phyloP scores from a whole-genome alignment of 2,113 vertebrate genomes.

The Sporophila hypoxantha region DNA sequence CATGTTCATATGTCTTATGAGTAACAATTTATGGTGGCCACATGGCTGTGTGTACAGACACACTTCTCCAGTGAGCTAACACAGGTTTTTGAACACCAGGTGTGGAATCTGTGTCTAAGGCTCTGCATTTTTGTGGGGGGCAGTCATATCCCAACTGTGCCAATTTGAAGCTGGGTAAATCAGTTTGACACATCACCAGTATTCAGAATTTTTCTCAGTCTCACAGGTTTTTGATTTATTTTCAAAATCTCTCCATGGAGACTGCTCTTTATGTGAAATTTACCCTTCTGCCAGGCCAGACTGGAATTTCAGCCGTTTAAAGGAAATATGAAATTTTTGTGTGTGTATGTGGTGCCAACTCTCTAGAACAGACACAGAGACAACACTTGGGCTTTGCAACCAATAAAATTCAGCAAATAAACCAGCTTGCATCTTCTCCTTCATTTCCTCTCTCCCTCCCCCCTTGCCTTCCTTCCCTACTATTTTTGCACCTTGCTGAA shows the following conservation, averaged over 20 bases:
- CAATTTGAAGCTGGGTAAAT: neutral
- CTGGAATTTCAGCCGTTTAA: constrained; percentile 23
- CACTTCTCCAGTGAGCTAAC: neutral
- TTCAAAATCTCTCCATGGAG: neutral
- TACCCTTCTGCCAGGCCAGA: neutral
- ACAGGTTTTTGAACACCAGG: neutral
- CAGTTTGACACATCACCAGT: neutral
- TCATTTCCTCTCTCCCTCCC: neutral
- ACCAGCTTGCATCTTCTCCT: neutral
- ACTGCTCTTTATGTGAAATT: neutral
- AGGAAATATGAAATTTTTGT: neutral
- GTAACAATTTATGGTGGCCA: neutral
- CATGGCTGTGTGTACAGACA: neutral
- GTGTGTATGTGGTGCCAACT: neutral
- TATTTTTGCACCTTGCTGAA: neutral
- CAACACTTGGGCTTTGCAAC: neutral
- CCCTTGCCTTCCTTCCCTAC: neutral
- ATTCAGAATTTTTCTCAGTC: neutral
- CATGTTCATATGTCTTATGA: neutral
- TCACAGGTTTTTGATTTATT: neutral
- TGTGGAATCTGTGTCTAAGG: neutral
- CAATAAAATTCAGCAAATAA: neutral
- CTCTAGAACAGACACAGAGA: neutral
- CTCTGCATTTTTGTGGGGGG: neutral
- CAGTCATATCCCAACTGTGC: neutral